Evolutionary conservation across 1,140 invertebrate species (phyloP), one percentile per base, ranked within the genome.

Genomic region (Anagrus nilaparvatae): DNA sequence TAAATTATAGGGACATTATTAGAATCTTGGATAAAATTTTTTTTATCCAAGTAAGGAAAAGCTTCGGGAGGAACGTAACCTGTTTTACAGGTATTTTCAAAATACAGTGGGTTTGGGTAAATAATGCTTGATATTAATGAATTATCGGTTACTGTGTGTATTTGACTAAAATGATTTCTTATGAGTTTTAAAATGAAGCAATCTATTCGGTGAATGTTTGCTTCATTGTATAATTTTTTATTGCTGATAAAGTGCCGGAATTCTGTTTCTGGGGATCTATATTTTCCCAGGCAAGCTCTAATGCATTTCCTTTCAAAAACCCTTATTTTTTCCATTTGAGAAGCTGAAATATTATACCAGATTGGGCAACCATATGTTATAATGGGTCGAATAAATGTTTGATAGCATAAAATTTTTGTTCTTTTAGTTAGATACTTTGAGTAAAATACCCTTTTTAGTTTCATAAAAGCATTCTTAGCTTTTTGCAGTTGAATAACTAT

Each of bases 401-500:
- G 23, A 31, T 48, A 44, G 10, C 35, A 29, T 5, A 38, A 29
- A 27, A 44, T 24, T 44, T 38, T 44, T 14, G 29, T 38, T 44
- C 23, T 38, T 10, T 5, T 29, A 30, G 33, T 31, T 9, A 49
- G 16, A 7, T 40, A 27, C 17, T 34, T 35, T 12, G 46, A 29
- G 13, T 49, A 40, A 19, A 49, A 45, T 5, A 45, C 17, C 35
- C 14, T 21, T 9, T 13, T 44, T 38, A 23, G 38, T 33, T 24
- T 36, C 12, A 2, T 37, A 27, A 14, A 42, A 13, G 37, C 34
- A 13, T 31, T 44, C 41, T 47, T 48, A 1, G 44, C 48, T 49
- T 53, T 53, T 2, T 40, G 21, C n/a, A 53, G 7, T 36, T 40
- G 24, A 1, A 39, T 40, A 24, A 50, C 37, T 10, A 49, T 16